Evolutionary conservation across 1,140 invertebrate genomes (phyloP), one percentile per base, ranked within the genome.

Genomic region (Papilio polyxenes): DNA sequence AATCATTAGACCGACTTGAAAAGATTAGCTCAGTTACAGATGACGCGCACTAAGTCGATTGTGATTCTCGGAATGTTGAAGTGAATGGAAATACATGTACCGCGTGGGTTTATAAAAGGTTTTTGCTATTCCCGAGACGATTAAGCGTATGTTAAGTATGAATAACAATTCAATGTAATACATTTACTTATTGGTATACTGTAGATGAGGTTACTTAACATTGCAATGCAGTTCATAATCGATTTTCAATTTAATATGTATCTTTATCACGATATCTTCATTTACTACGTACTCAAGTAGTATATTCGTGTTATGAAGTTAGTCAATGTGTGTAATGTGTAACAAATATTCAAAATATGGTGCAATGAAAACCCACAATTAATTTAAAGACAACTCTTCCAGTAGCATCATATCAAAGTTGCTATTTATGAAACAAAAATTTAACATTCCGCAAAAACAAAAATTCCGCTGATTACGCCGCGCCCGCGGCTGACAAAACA

Each of bases 391-490:
- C n/a, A 23, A 62, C n/a, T 10, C 9, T 65, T 0, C 9, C 62
- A 31, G 62, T 65, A 65, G n/a, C 59, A 65, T 65, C 2, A 20
- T 65, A 65, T 31, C 9, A 31, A 65, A 37, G 23, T 65, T 23
- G 11, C 8, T 31, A 31, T 31, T n/a, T 31, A 65, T 31, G 62
- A 72, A 6, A 72, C 31, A 72, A 76, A 44, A 76, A 48, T 44
- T 51, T n/a, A 81, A 83, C 83, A 83, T 87, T 86, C 85, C 85
- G 85, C 84, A 84, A 82, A 84, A 86, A 82, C 83, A 83, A 85
- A 85, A 87, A 89, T 84, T 84, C 75, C 81, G 81, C 82, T 83
- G 86, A 87, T 84, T 85, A 83, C 82, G 48, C 65, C 82, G 40
- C 81, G 82, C 83, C 83, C 79, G 75, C 81, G 82, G 80, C 81